Percentiles rank a stretch among this genome's conserved stretches.
These are phyloP conservation scores for Limnephilus lunatus DNA, from an alignment of 2,888 invertebrate species.

Conservation along the genomic window DNA sequence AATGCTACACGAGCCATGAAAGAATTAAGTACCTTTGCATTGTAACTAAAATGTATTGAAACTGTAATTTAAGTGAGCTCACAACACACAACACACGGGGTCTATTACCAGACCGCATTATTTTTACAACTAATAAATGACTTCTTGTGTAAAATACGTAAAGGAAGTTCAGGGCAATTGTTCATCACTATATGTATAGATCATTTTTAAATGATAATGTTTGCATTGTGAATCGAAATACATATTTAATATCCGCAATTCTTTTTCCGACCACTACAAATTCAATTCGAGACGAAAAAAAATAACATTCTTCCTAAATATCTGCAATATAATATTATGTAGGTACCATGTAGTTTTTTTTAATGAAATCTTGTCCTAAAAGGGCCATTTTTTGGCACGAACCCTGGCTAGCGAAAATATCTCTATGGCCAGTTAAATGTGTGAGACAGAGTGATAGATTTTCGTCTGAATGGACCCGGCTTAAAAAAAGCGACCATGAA, in stretches of 20 bases:
- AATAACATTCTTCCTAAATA: neutral
- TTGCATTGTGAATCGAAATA: neutral
- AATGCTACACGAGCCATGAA: conserved; percentile 19
- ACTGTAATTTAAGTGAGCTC: neutral
- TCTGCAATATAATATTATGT: neutral
- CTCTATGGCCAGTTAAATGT: no score
- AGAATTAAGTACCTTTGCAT: neutral
- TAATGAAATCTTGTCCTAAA: no score
- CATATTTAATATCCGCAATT: neutral
- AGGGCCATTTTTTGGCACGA: no score
- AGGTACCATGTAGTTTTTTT: no score
- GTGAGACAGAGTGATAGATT: no score
- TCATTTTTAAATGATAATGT: neutral
- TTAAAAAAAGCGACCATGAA: no score
- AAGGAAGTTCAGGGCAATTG: neutral
- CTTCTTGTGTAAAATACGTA: neutral
- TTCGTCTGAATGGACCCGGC: no score
- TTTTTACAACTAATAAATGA: neutral
- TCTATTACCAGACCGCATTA: neutral
- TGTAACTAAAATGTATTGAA: conserved; percentile 32
- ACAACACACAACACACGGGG: neutral
- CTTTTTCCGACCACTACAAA: neutral
- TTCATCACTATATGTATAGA: neutral
- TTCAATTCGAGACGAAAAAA: neutral
- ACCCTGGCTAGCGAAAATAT: no score